phyloP scores from a whole-genome alignment of 2,888 invertebrate species.

The Agrotis segetum region DNA sequence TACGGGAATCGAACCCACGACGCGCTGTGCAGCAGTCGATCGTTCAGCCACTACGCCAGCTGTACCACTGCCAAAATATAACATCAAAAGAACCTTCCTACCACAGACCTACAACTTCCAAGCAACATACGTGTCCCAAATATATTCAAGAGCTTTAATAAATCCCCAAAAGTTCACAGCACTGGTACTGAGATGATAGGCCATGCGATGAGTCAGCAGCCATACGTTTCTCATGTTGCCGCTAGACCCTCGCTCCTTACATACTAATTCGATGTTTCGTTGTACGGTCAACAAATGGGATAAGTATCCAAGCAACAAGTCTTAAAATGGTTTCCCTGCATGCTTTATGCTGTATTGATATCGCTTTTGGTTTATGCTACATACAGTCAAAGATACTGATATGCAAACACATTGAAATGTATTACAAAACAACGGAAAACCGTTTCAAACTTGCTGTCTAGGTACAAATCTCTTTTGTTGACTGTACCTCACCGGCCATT shows the following conservation, averaged over 20 bases:
- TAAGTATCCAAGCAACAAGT: too few species aligned
- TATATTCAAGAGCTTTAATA: slow-evolving; percentile 33
- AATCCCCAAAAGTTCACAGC: slow-evolving; percentile 37
- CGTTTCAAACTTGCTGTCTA: too few species aligned
- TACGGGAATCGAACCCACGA: too few species aligned
- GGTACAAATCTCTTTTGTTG: too few species aligned
- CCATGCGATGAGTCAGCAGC: slow-evolving; percentile 74
- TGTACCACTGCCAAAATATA: background rate
- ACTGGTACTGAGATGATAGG: slow-evolving; percentile 50
- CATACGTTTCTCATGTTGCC: slow-evolving; percentile 70
- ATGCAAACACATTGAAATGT: too few species aligned
- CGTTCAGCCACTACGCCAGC: too few species aligned
- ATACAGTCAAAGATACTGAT: too few species aligned
- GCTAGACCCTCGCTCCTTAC: slow-evolving; percentile 69
- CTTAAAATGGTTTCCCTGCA: too few species aligned
- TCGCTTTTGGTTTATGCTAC: too few species aligned
- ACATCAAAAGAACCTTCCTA: background rate
- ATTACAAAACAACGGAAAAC: too few species aligned
- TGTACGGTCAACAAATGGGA: slow-evolving; percentile 3
- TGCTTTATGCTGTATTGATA: too few species aligned
- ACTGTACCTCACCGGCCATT: slow-evolving; percentile 64
- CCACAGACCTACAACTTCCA: background rate
- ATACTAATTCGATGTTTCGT: slow-evolving; percentile 75
- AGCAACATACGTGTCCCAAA: slow-evolving; percentile 10
- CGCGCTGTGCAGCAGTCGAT: too few species aligned